These are phyloP conservation scores for Alitta virens DNA, from an alignment of 2,888 invertebrate species.

Conservation along the genomic window DNA sequence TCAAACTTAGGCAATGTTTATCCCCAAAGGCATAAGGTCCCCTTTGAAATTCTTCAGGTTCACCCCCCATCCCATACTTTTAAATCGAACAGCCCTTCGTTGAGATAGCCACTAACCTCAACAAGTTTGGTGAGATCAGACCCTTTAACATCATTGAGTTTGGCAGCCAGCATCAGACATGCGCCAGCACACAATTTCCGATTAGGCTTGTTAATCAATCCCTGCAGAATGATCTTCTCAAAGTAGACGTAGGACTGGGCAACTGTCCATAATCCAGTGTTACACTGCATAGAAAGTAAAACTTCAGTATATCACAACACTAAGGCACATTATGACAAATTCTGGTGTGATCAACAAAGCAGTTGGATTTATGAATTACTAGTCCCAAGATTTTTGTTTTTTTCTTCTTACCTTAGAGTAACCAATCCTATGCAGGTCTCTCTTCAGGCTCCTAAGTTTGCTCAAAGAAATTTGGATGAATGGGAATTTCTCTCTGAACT, in stretches of 20 bases:
- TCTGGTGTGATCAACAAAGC: too few relatives aligned
- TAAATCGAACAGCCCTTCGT: too few relatives aligned
- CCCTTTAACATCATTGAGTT: slow-evolving; percentile 95
- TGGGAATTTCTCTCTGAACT: slow-evolving; percentile 92
- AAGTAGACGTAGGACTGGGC: slow-evolving; percentile 98
- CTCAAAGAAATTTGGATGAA: slow-evolving; percentile 90
- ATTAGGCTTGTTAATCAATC: slow-evolving; percentile 90
- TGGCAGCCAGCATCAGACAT: slow-evolving; percentile 88
- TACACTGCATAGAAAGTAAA: neutral
- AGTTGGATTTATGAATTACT: too few relatives aligned
- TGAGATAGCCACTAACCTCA: slow-evolving; percentile 74
- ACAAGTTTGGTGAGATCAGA: slow-evolving; percentile 80
- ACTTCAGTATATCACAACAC: too few relatives aligned
- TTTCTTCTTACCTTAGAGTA: slow-evolving; percentile 42
- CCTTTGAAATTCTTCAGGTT: too few relatives aligned
- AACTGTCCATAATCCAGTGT: slow-evolving; percentile 69
- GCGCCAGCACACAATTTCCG: slow-evolving; percentile 94
- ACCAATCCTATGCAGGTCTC: slow-evolving; percentile 71
- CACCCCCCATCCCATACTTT: too few relatives aligned
- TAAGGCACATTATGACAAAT: too few relatives aligned
- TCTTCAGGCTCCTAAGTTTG: slow-evolving; percentile 91
- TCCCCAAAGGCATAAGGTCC: too few relatives aligned
- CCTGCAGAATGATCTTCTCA: slow-evolving; percentile 85
- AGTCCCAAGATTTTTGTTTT: too few relatives aligned
- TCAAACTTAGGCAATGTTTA: too few relatives aligned